Conservation (phyloP, 2,113 vertebrate species). For the Mastomys coucha region DNA sequence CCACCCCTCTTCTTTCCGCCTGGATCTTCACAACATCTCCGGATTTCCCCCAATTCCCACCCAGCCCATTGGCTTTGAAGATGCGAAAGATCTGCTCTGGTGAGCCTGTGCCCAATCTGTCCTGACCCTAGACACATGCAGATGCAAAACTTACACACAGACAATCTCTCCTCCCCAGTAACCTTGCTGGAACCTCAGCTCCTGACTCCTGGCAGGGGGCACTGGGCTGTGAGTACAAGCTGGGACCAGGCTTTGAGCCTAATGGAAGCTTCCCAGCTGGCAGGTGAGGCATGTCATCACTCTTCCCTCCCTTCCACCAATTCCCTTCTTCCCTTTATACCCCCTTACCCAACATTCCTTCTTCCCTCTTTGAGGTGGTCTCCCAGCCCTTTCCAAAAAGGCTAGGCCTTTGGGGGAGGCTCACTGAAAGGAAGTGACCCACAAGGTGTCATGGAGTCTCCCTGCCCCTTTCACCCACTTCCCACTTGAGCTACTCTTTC, state of each 20-base stretch:
- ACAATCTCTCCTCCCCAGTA: slow-evolving; percentile 81
- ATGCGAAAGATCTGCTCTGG: slow-evolving; percentile 92
- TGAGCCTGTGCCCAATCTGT: slow-evolving; percentile 75
- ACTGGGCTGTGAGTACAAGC: slow-evolving; percentile 90
- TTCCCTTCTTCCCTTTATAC: neutral
- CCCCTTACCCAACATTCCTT: neutral
- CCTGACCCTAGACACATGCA: neutral
- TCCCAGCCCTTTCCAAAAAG: neutral
- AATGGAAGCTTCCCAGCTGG: neutral
- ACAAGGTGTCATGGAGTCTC: neutral
- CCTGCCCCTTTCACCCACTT: neutral
- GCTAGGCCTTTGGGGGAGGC: neutral
- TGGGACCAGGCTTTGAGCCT: slow-evolving; percentile 89
- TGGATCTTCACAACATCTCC: slow-evolving; percentile 86
- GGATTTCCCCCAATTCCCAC: slow-evolving; percentile 91
- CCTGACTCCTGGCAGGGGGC: slow-evolving; percentile 87
- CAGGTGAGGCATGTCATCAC: slow-evolving; percentile 58
- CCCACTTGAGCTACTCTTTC: neutral
- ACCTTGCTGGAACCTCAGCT: slow-evolving; percentile 83
- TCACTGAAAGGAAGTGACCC: neutral
- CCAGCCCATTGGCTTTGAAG: slow-evolving; percentile 94
- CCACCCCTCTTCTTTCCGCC: slow-evolving; percentile 72
- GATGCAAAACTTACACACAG: rapidly evolving
- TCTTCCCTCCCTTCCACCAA: neutral
- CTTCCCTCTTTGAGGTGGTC: neutral